These are phyloP conservation scores for Athalia rosae DNA, from an alignment of 2,888 invertebrate genomes.

Conservation along the genomic window DNA sequence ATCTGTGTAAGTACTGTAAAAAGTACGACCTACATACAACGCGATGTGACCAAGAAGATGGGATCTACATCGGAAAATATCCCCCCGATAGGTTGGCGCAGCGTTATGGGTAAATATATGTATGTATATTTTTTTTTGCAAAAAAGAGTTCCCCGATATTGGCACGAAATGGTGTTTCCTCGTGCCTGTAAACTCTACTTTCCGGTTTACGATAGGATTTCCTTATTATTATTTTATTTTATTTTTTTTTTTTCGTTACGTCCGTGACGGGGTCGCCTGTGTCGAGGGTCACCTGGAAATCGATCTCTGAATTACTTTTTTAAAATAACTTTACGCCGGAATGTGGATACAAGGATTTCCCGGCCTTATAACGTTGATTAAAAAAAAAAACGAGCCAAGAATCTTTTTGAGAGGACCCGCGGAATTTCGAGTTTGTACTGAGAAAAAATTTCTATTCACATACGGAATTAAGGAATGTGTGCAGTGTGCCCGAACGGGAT, in stretches of 20 bases:
- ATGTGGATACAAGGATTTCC: background rate
- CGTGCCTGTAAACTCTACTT: slow-evolving; percentile 28
- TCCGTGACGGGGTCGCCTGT: background rate
- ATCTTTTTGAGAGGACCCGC: too few species aligned
- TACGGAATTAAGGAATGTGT: too few species aligned
- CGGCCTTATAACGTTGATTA: background rate
- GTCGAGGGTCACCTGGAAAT: slow-evolving; percentile 5
- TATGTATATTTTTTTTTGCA: slow-evolving; percentile 5
- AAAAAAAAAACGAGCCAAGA: too few species aligned
- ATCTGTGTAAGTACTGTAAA: background rate
- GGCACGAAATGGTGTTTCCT: slow-evolving; percentile 4
- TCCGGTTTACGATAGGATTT: slow-evolving; percentile 29
- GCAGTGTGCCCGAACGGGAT: too few species aligned
- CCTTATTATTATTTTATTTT: background rate
- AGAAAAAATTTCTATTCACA: too few species aligned
- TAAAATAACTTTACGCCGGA: background rate
- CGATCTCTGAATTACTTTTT: background rate
- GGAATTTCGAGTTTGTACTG: too few species aligned
- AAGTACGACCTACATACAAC: too few species aligned
- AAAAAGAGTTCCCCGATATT: slow-evolving; percentile 12
- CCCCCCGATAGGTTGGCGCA: background rate
- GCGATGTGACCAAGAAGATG: background rate
- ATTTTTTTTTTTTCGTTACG: background rate
- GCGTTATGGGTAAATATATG: slow-evolving; percentile 23
- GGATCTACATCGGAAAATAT: slow-evolving; percentile 4